These are phyloP conservation scores for Cryptops parisi DNA, from an alignment of 2,888 invertebrate species.

Conservation along the genomic window DNA sequence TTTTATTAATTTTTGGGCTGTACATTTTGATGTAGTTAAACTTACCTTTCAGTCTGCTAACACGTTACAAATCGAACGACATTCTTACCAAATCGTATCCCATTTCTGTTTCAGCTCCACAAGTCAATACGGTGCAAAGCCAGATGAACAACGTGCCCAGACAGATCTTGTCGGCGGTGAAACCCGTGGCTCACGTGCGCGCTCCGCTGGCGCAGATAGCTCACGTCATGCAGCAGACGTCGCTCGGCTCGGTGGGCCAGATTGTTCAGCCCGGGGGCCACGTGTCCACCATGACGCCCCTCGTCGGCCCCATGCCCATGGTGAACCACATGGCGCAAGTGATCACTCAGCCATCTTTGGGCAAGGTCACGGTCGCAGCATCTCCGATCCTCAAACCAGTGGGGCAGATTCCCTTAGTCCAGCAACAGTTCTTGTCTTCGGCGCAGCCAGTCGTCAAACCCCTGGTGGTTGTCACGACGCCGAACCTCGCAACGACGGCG, in stretches of 20 bases:
- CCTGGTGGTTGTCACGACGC: slow-evolving; percentile 15
- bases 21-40: too few species aligned
- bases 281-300: slow-evolving; percentile 3
- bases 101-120: too few species aligned
- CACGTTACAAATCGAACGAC: too few species aligned
- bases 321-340: slow-evolving; percentile 14
- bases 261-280: slow-evolving; percentile 12
- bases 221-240: slow-evolving; percentile 15
- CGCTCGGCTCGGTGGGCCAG: slow-evolving; percentile 5
- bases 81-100: too few species aligned
- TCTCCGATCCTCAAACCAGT: slow-evolving; percentile 13
- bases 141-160: slow-evolving; percentile 10
- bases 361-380: slow-evolving; percentile 5
- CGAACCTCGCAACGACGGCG: neutral
- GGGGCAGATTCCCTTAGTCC: slow-evolving; percentile 9
- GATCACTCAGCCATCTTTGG: slow-evolving; percentile 9
- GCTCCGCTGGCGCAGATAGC: slow-evolving; percentile 13
- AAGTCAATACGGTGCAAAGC: too few species aligned
- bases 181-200: slow-evolving; percentile 13
- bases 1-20: too few species aligned
- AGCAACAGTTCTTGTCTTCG: slow-evolving; percentile 9
- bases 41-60: too few species aligned
- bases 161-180: slow-evolving; percentile 16
- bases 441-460: slow-evolving; percentile 15
- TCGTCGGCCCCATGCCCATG: slow-evolving; percentile 8